These are phyloP conservation scores for Cenopis cana DNA, from an alignment of 2,888 invertebrate genomes.

Conservation along the genomic window DNA sequence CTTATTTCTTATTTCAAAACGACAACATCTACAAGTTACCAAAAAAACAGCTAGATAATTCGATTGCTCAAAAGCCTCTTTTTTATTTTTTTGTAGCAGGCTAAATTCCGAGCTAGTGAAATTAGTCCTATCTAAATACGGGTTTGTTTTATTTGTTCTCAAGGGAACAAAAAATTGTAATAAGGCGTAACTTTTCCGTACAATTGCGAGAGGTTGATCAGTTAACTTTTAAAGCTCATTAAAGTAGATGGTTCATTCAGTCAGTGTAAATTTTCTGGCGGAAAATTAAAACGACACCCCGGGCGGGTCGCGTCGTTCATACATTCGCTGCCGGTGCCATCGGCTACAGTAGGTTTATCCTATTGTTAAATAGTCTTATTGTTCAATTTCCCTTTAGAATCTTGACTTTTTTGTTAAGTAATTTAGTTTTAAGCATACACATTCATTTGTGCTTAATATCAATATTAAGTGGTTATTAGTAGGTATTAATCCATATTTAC, in stretches of 20 bases:
- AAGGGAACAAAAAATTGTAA: conserved; percentile 27
- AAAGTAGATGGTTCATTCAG: conserved; percentile 83
- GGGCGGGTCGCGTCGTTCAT: conserved; percentile 61
- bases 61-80: neutral
- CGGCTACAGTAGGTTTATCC: conserved; percentile 26
- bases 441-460: too few relatives aligned
- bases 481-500: too few relatives aligned
- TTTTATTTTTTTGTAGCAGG: conserved; percentile 23
- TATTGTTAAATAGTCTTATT: neutral
- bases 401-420: too few relatives aligned
- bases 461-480: too few relatives aligned
- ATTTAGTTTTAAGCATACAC: too few relatives aligned
- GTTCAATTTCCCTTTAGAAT: too few relatives aligned
- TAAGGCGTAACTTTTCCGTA: conserved; percentile 45
- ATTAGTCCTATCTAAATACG: conserved; percentile 30
- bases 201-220: conserved; percentile 63
- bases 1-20: too few relatives aligned
- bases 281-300: conserved; percentile 84
- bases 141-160: conserved; percentile 35
- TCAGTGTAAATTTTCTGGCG: conserved; percentile 79
- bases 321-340: conserved; percentile 5
- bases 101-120: conserved; percentile 6
- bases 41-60: conserved; percentile 1
- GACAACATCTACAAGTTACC: neutral
- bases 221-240: conserved; percentile 84